These are phyloP conservation scores for Ascidia mentula DNA, from an alignment of 23 tunicate genomes.

Conservation along the genomic window DNA sequence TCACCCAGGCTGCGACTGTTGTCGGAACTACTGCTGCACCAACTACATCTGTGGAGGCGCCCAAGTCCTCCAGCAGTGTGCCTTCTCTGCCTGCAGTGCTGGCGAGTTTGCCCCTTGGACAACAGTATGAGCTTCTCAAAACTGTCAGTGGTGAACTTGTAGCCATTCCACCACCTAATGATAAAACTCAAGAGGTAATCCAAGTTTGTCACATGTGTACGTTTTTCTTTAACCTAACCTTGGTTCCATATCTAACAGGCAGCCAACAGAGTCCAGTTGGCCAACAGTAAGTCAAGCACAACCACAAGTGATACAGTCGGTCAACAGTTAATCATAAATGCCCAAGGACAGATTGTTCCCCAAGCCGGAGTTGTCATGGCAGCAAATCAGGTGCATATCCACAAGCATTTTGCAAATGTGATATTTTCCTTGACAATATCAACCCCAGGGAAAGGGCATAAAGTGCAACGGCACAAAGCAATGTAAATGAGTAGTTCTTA, in stretches of 20 bases:
- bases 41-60: conserved; percentile 15
- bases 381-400: conserved; percentile 7
- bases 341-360: conserved; percentile 50
- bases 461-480: too few species aligned
- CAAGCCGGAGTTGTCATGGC: conserved; percentile 15
- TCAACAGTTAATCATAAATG: conserved; percentile 36
- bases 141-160: conserved; percentile 54
- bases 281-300: neutral
- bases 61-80: conserved; percentile 11
- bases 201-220: neutral
- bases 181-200: conserved; percentile 41
- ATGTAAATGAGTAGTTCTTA: too few species aligned
- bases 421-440: too few species aligned
- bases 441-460: too few species aligned
- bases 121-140: conserved; percentile 81
- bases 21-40: conserved; percentile 26
- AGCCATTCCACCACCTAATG: conserved; percentile 21
- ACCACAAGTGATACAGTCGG: neutral
- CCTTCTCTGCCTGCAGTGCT: conserved; percentile 37
- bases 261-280: neutral
- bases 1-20: conserved; percentile 51
- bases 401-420: too few species aligned
- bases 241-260: neutral
- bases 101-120: conserved; percentile 64
- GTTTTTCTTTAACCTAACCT: too few species aligned